A percentile compares a stretch with the other conserved stretches of the same genome.
Evolutionary conservation across 2,888 invertebrate genomes (phyloP).

Genomic region (Diarsia rubi): DNA sequence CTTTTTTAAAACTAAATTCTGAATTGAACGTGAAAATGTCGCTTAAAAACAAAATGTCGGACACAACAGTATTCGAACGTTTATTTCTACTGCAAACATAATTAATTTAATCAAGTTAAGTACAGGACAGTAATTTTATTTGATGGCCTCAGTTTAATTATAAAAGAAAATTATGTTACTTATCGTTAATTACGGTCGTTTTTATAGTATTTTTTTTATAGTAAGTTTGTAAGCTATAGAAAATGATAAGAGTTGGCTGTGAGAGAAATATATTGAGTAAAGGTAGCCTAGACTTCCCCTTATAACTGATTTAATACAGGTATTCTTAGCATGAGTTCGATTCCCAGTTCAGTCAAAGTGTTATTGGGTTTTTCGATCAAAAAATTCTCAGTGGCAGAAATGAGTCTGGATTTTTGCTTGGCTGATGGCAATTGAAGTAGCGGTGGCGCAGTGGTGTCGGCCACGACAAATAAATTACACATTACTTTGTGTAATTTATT

Average conservation of each 20-base stretch:
- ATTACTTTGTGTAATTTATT: too few species aligned
- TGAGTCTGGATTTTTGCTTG: not conserved
- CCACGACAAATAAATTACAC: too few species aligned
- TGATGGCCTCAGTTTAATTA: slow-evolving; percentile 35
- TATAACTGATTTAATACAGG: not conserved
- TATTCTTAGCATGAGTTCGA: not conserved
- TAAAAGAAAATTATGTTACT: slow-evolving; percentile 11
- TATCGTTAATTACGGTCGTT: slow-evolving; percentile 13
- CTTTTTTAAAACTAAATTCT: slow-evolving; percentile 1
- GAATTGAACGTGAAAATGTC: not conserved
- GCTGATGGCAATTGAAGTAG: not conserved
- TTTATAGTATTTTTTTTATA: not conserved
- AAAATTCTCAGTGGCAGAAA: not conserved
- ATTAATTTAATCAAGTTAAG: slow-evolving; percentile 37
- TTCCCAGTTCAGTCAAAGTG: not conserved
- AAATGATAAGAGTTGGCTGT: slow-evolving; percentile 4
- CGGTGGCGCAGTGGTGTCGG: too few species aligned
- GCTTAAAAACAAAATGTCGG: slow-evolving; percentile 38
- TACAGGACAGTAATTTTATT: slow-evolving; percentile 29
- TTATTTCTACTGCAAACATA: slow-evolving; percentile 30
- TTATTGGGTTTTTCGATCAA: not conserved
- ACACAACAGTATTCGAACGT: not conserved
- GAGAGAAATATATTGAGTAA: slow-evolving; percentile 1
- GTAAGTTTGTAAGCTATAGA: not conserved
- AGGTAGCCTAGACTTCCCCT: not conserved